Conservation (phyloP, 2,888 invertebrate genomes). For the Busseola fusca region DNA sequence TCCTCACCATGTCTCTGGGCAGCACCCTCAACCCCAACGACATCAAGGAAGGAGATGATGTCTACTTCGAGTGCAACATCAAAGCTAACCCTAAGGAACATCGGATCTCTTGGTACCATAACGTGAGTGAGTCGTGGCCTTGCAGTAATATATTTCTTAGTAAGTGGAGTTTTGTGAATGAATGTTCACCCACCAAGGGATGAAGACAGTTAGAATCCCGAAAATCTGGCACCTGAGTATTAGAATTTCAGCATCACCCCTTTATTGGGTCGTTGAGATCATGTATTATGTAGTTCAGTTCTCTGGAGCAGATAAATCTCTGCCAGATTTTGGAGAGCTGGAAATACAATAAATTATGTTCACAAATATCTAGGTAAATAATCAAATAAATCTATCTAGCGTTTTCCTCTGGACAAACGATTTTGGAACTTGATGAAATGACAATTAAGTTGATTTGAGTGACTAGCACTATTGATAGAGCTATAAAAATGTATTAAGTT, state of each 20-base stretch:
- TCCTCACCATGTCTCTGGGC: slow-evolving; percentile 92
- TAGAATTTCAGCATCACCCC: background rate
- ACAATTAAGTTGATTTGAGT: no score
- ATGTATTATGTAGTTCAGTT: background rate
- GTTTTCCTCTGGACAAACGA: background rate
- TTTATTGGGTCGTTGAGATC: background rate
- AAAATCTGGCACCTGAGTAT: background rate
- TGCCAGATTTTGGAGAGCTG: background rate
- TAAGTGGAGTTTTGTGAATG: background rate
- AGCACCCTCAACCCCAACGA: slow-evolving; percentile 95
- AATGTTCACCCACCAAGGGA: background rate
- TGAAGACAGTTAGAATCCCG: background rate
- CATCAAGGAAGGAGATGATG: slow-evolving; percentile 97
- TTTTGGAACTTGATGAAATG: no score
- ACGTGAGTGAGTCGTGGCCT: slow-evolving; percentile 91
- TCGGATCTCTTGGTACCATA: slow-evolving; percentile 96
- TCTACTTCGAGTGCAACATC: slow-evolving; percentile 96
- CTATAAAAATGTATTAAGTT: no score
- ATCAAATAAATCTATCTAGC: background rate
- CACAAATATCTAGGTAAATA: background rate
- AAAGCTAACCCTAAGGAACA: slow-evolving; percentile 95
- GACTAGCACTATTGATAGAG: no score
- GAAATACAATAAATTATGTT: background rate
- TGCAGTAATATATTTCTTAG: slow-evolving; percentile 11
- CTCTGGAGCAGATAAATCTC: background rate